These are phyloP conservation scores for Gallinago paraguaiae DNA, from an alignment of 2,113 vertebrate species.

Conservation along the genomic window DNA sequence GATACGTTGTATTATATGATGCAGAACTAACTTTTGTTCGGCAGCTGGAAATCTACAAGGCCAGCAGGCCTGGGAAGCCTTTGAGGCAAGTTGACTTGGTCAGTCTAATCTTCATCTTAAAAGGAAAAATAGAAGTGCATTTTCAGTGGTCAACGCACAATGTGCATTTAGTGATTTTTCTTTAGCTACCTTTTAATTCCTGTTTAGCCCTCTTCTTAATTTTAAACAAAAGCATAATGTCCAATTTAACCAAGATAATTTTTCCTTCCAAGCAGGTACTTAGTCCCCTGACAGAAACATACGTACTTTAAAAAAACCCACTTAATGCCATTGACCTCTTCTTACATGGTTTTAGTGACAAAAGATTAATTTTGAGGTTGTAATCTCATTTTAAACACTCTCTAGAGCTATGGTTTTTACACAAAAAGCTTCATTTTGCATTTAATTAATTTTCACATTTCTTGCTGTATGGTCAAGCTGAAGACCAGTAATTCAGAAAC, in stretches of 20 bases:
- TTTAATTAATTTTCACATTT: background rate
- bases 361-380: background rate
- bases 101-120: background rate
- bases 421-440: background rate
- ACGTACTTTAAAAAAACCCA: background rate
- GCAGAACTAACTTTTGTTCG: constrained; percentile 91
- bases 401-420: background rate
- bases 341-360: background rate
- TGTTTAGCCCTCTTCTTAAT: background rate
- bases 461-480: background rate
- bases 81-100: constrained; percentile 78
- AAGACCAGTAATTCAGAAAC: background rate
- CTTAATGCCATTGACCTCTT: background rate
- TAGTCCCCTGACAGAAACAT: background rate
- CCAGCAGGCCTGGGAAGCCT: constrained; percentile 85
- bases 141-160: background rate
- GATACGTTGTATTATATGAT: constrained; percentile 91
- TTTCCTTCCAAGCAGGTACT: background rate
- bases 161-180: background rate
- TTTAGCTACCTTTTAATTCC: background rate
- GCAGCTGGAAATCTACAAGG: constrained; percentile 94
- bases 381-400: background rate
- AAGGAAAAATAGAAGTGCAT: background rate
- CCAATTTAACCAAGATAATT: background rate
- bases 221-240: background rate